Evolutionary conservation across 2,113 vertebrate genomes (phyloP), one percentile per base, ranked within the genome.

Genomic region (Ceyx cyanopectus): DNA sequence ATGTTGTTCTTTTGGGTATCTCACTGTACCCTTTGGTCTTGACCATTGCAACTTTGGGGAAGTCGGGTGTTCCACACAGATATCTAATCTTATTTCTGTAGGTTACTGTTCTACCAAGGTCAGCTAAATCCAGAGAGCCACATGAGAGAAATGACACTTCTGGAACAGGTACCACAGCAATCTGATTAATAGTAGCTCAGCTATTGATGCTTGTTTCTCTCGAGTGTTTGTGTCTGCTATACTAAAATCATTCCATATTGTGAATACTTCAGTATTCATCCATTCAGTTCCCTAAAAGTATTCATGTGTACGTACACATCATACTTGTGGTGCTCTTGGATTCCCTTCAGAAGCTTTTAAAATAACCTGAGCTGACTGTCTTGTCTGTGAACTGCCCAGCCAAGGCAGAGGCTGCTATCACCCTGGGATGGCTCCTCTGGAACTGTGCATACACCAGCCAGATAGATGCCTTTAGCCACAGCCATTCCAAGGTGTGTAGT

Each of bases 101-200:
- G 99, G 98, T 99, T 65, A 98, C 96, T 73, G 74, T 99, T 92
- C 90, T 97, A 53, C 99, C 99, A 74, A 98, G 93, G 86, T 94
- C 93, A 61, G 12, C 88, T n/a, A 98, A 97, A 78, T 80, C 95
- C 13, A 90, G 75, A 40, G 82, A 82, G 8, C 81, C 95, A 24
- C 45, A 41, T 48, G 91, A 93, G 53, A 81, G 8, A 53, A 97
- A 96, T 41, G 96, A 76, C 60, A 21, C 60, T 81, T 73, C 81
- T n/a, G 89, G 58, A 92, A 53, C 95, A 98, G 98, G 97, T 98
- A 97, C 63, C 5, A 45, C 23, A 34, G 24, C 29, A 62, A 54
- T 29, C 53, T 72, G 43, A 29, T 41, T 50, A 32, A 30, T 41
- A 88, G 73, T 73, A 83, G 65, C 51, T 78, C 51, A 75, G n/a